Conservation (phyloP, 2,888 invertebrate genomes). For the Hemithea aestivaria region DNA sequence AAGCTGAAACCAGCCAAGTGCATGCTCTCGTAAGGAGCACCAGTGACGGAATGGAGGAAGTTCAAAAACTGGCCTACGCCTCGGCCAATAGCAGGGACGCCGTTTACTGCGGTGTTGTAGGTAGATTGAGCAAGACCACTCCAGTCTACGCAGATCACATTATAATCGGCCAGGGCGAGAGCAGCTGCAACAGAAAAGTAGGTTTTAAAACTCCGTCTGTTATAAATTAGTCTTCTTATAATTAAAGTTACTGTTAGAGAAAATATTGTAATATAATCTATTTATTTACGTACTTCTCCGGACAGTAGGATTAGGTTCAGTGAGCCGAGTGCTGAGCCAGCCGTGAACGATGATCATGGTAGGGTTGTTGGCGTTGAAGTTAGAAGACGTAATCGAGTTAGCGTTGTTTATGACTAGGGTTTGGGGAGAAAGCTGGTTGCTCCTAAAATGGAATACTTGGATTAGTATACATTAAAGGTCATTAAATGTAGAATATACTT, state of each 20-base stretch:
- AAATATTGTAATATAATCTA: no score
- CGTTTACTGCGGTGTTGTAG: conserved; percentile 49
- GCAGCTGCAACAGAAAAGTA: conserved; percentile 42
- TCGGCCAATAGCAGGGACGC: conserved; percentile 56
- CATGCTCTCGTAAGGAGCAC: conserved; percentile 43
- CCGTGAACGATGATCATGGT: conserved; percentile 43
- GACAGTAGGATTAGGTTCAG: conserved; percentile 42
- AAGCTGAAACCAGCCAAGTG: conserved; percentile 73
- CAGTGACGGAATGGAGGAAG: conserved; percentile 46
- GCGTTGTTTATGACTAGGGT: conserved; percentile 39
- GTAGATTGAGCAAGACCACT: conserved; percentile 43
- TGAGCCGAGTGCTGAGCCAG: conserved; percentile 42
- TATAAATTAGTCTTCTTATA: no score
- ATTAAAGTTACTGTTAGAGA: no score
- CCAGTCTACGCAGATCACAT: conserved; percentile 66
- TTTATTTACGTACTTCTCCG: conserved; percentile 43
- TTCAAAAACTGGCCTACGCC: conserved; percentile 60
- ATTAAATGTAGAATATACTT: no score
- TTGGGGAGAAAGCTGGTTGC: conserved; percentile 40
- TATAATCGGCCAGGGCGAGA: conserved; percentile 46
- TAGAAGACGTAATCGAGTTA: conserved; percentile 42
- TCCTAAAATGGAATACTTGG: no score
- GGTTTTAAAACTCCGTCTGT: no score
- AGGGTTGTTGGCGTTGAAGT: conserved; percentile 37
- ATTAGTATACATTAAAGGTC: no score